Conservation (phyloP, 2,113 vertebrate species). For the Hemiprocne comata region DNA sequence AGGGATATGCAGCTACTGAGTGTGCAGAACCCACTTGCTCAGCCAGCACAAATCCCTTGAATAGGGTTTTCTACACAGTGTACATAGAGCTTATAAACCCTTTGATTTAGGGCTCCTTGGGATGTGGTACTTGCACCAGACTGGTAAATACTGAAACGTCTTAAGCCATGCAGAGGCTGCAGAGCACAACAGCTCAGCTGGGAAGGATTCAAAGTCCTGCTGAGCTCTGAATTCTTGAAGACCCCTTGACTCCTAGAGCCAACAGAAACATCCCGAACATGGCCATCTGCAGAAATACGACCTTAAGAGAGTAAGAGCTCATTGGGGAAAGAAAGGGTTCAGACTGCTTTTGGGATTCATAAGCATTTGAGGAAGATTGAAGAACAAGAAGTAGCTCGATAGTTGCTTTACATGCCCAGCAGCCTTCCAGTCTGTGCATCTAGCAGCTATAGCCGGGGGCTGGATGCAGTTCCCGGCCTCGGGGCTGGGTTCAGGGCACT, state of each 20-base stretch:
- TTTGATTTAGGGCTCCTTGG: background rate
- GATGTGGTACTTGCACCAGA: background rate
- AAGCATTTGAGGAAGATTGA: background rate
- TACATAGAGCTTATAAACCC: background rate
- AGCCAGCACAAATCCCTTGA: background rate
- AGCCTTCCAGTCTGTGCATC: background rate
- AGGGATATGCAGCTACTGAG: background rate
- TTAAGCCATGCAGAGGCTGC: background rate
- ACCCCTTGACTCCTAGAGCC: background rate
- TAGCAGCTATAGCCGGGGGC: background rate
- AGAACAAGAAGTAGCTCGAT: background rate
- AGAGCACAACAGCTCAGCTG: background rate
- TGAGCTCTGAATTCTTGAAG: constrained; percentile 11
- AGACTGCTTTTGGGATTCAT: background rate
- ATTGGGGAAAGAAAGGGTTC: background rate
- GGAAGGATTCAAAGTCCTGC: background rate
- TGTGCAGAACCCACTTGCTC: background rate
- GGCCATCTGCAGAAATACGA: background rate
- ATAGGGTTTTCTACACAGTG: background rate
- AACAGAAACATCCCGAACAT: background rate
- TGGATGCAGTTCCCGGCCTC: background rate
- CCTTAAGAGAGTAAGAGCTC: background rate
- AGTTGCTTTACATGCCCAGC: background rate
- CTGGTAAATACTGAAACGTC: constrained; percentile 3
- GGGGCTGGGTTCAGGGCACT: background rate